Conservation (phyloP, 2,888 invertebrate genomes). For the Drosophila differens region DNA sequence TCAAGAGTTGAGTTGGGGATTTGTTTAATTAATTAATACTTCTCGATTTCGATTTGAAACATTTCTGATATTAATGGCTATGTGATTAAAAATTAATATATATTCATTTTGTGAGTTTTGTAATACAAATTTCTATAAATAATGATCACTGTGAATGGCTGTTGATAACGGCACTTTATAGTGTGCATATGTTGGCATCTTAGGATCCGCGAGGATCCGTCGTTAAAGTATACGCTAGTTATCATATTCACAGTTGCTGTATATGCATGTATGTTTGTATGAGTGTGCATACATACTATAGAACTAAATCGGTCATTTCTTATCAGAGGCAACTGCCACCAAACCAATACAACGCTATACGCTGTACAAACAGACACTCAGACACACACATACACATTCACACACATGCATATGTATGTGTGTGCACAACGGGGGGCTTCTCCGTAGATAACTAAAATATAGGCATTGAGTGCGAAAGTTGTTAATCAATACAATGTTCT, state of each 20-base stretch:
- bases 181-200: constrained; percentile 29
- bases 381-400: neutral
- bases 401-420: neutral
- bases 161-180: constrained; percentile 5
- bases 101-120: neutral
- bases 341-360: constrained; percentile 4
- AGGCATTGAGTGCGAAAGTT: constrained; percentile 59
- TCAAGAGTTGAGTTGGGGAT: no score
- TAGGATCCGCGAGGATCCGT: constrained; percentile 32
- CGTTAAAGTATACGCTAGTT: constrained; percentile 48
- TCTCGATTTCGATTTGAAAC: neutral
- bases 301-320: constrained; percentile 72
- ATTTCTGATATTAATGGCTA: no score
- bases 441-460: constrained; percentile 30
- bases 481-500: constrained; percentile 62
- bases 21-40: no score
- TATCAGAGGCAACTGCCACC: constrained; percentile 51
- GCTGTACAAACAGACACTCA: constrained; percentile 4
- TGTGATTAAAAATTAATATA: neutral
- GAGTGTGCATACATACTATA: constrained; percentile 23
- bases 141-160: constrained; percentile 8
- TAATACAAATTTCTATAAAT: neutral
- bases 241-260: constrained; percentile 29
- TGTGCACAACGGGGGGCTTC: constrained; percentile 25
- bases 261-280: neutral